Base-by-base conservation (phyloP, 2,888 invertebrate species). In the Aphodius granarius region DNA sequence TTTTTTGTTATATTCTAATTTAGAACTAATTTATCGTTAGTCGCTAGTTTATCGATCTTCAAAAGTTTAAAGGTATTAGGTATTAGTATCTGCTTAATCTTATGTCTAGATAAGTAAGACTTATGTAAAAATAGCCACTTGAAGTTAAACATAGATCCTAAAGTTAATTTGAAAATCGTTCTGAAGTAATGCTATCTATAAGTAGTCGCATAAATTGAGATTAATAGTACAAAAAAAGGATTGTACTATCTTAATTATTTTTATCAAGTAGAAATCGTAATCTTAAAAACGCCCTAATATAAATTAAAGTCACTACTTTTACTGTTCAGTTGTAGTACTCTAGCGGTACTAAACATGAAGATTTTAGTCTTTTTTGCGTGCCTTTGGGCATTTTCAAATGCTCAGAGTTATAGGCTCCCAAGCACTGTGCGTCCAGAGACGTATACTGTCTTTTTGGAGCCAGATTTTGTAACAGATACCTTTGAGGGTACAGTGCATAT, bases 401-500 rank as follows among this genome's bases (percentile, higher is more conserved):
- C 72, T 18, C 16, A 65, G 4, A 78, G 72, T 68, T 78, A 78
- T 21, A 63, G 74, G 23, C 74, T 78, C 21, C 78, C 78, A 15
- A 65, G 66, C 9, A 66, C 63, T 66, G 43, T 78, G 3, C 66
- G 20, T 15, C 78, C 78, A 5, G 22, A 66, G 63, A 62, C 62
- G 9, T 78, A 78, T 16, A 15, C 71, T 5, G 64, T 78, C 15
- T 74, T 74, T 1, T 73, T 79, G 43, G 78, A 74, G 71, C 78
- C 79, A 22, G 43, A 78, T 64, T 66, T 79, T 21, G 18, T 68
- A 62, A 62, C 72, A 5, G 66, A 73, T 63, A 65, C 63, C n/a
- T 80, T 76, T 71, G 20, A 3, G 3, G 80, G 80, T 66, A 70
- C 19, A 2, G 76, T 77, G 23, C 23, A 13, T 23, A 78, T 80